These are phyloP conservation scores for Archips crataeganus DNA, from an alignment of 2,888 invertebrate genomes.

Conservation along the genomic window DNA sequence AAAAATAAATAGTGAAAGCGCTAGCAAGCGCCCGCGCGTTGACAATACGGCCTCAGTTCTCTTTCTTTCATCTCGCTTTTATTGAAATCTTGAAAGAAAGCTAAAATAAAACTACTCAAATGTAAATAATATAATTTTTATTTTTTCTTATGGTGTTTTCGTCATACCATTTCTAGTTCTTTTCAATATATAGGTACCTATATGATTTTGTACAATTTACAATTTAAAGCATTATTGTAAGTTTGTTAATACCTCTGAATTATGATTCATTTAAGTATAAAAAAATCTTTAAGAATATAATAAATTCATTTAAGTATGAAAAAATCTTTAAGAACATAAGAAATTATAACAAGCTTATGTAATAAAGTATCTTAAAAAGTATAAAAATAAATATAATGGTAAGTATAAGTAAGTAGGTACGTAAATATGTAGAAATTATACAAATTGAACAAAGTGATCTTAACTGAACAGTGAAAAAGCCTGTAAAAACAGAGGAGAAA, in stretches of 20 bases:
- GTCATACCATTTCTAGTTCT: conserved; percentile 1
- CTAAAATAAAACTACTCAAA: background rate
- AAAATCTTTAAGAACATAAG: too few species aligned
- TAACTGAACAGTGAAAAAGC: background rate
- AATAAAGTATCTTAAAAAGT: background rate
- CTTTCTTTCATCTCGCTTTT: too few species aligned
- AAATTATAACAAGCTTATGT: background rate
- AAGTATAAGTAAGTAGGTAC: background rate
- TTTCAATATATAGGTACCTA: conserved; percentile 11
- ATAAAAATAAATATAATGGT: conserved; percentile 6
- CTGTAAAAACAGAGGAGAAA: background rate
- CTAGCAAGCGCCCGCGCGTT: too few species aligned
- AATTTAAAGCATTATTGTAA: conserved; percentile 50
- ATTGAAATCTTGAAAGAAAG: background rate
- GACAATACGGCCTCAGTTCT: too few species aligned
- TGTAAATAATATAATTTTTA: conserved; percentile 10
- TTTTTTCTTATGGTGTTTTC: background rate
- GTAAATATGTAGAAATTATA: background rate
- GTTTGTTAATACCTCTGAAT: conserved; percentile 21
- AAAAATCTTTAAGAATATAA: conserved; percentile 21
- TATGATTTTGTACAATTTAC: conserved; percentile 55
- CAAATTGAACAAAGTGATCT: background rate
- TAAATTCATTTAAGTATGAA: background rate
- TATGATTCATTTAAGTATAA: conserved; percentile 20
- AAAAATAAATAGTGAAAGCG: too few species aligned